These are phyloP conservation scores for Acanthoscelides obtectus DNA, from an alignment of 2,888 invertebrate species.

Conservation along the genomic window DNA sequence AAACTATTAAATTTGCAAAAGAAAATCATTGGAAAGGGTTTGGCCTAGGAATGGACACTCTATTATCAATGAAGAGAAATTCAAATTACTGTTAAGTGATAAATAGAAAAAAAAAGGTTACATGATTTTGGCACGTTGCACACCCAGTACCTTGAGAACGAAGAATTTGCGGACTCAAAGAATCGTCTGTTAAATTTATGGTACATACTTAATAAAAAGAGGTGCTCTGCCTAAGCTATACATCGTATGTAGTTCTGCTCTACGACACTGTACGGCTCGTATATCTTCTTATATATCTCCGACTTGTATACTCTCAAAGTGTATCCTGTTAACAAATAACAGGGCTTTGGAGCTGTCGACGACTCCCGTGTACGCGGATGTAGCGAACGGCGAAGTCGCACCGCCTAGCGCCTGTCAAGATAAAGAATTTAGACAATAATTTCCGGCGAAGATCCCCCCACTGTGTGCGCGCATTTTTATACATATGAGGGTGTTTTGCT, in stretches of 20 bases:
- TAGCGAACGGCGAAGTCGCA: not conserved
- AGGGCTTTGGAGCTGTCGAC: not conserved
- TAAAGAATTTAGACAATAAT: not conserved
- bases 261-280: not conserved
- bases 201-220: too few relatives aligned
- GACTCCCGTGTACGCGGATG: not conserved
- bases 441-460: not conserved
- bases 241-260: not conserved
- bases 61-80: too few relatives aligned
- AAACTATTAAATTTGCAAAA: too few relatives aligned
- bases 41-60: too few relatives aligned
- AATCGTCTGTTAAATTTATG: too few relatives aligned
- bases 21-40: too few relatives aligned
- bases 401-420: not conserved
- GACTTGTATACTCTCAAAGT: not conserved
- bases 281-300: not conserved
- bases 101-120: too few relatives aligned
- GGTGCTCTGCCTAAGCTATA: too few relatives aligned
- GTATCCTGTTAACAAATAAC: not conserved
- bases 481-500: not conserved
- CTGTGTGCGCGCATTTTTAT: not conserved
- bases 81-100: too few relatives aligned
- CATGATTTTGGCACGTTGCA: too few relatives aligned
- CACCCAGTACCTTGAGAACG: too few relatives aligned
- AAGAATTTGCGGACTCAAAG: too few relatives aligned